phyloP scores from a whole-genome alignment of 37 sponge, comb jelly and placozoan species.

The Bolinopsis microptera region DNA sequence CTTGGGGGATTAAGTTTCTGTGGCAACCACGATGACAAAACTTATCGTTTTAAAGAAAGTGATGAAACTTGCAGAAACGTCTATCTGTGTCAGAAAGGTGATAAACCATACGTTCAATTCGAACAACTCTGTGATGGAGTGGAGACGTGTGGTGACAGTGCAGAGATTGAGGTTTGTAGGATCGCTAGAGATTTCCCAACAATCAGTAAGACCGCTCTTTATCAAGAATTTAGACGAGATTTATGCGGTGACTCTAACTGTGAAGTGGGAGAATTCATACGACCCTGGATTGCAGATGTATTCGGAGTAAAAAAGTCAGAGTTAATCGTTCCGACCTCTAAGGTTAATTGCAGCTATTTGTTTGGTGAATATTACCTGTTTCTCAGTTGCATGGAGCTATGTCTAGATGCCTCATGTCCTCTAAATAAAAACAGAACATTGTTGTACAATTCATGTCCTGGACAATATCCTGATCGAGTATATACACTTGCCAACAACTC shows the following conservation, averaged over 20 bases:
- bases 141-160: background rate
- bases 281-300: background rate
- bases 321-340: background rate
- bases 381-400: background rate
- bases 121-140: constrained; percentile 55
- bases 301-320: too few relatives aligned
- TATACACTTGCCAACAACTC: background rate
- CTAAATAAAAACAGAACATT: background rate
- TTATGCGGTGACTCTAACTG: background rate
- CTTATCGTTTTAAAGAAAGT: too few relatives aligned
- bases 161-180: background rate
- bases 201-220: background rate
- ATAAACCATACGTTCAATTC: background rate
- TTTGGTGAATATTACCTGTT: background rate
- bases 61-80: background rate
- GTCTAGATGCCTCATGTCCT: constrained; percentile 12
- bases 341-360: background rate
- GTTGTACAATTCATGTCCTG: background rate
- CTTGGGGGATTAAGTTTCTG: background rate
- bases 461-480: background rate
- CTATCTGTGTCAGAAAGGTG: background rate
- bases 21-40: background rate
- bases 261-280: background rate
- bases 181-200: background rate
- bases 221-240: background rate